Evolutionary conservation across 37 sponge, comb jelly and placozoan genomes (phyloP), one percentile per base, ranked within the genome.

Genomic region (Mnemiopsis leidyi): DNA sequence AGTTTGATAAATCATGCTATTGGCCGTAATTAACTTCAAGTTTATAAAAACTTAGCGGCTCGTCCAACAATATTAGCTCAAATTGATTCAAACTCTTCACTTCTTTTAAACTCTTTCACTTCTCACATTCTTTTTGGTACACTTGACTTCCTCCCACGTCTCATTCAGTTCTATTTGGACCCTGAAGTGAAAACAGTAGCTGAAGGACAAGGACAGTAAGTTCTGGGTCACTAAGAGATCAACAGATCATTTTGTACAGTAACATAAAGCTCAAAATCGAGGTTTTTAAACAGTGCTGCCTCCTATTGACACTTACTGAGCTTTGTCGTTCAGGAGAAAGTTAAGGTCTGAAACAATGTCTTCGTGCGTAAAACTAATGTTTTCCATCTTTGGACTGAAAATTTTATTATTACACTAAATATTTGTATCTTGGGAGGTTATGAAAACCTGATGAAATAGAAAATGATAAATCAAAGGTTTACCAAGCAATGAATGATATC

Each of bases 271-370:
- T n/a, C n/a, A n/a, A n/a, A n/a, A 61, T 61, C 68, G 18, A 61
- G 9, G 68, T 21, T 61, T 61, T 61, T 18, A 21, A 61, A 61
- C 18, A 21, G 68, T 21, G 68, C 68, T 61, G 68, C 76, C 23
- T 25, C 23, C n/a, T n/a, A n/a, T 71, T 33, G 7, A 33, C 38
- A 40, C 40, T 85, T 38, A 85, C 90, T 85, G 32, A 38, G 90
- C 90, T 85, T 85, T 85, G 61, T 85, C 90, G 35, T 85, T 85
- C 48, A 85, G 67, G 1, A 85, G 90, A 39, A 85, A 85, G 67
- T 85, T 85, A 29, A 85, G 90, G 24, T 85, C 90, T 26, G 90
- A 85, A 39, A 85, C 90, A 9, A 85, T 85, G 31, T 85, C 90
- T 40, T 85, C 90, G 35, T 85, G 90, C 26, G 90, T 85, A 85